These are phyloP conservation scores for Nothocercus nigrocapillus DNA, from an alignment of 2,113 vertebrate genomes.

Conservation along the genomic window DNA sequence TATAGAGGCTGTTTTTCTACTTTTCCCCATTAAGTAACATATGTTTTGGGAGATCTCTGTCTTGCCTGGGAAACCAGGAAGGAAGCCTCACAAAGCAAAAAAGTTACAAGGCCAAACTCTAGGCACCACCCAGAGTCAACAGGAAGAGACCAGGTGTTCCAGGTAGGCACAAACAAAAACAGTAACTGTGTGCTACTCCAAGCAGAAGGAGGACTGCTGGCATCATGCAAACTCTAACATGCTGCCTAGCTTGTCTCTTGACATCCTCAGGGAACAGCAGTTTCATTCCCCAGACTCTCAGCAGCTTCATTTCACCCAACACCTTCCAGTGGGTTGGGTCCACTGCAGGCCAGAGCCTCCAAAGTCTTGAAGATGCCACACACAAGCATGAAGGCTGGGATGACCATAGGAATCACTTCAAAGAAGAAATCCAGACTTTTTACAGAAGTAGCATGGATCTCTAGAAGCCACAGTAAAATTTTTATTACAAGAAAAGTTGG, in stretches of 20 bases:
- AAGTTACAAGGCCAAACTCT: too few species aligned
- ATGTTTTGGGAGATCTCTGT: not conserved
- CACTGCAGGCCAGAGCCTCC: not conserved
- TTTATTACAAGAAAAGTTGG: not conserved
- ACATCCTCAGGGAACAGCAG: not conserved
- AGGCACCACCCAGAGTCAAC: not conserved
- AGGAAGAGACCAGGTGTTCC: not conserved
- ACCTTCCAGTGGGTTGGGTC: not conserved
- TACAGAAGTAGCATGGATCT: not conserved
- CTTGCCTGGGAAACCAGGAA: not conserved
- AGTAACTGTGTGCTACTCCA: not conserved
- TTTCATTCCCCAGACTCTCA: fast-evolving
- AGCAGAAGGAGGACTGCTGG: not conserved
- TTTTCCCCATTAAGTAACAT: not conserved
- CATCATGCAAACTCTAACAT: not conserved
- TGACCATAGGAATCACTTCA: fast-evolving
- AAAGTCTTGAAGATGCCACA: not conserved
- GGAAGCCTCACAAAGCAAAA: not conserved
- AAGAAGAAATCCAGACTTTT: not conserved
- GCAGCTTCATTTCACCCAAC: fast-evolving
- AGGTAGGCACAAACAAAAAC: not conserved
- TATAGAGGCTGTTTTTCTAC: not conserved
- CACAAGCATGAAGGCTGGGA: not conserved
- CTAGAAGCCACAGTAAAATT: not conserved
- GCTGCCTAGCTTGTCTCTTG: not conserved